Evolutionary conservation across 2,113 vertebrate genomes (phyloP), one percentile per base, ranked within the genome.

Genomic region (Oncorhynchus tshawytscha): DNA sequence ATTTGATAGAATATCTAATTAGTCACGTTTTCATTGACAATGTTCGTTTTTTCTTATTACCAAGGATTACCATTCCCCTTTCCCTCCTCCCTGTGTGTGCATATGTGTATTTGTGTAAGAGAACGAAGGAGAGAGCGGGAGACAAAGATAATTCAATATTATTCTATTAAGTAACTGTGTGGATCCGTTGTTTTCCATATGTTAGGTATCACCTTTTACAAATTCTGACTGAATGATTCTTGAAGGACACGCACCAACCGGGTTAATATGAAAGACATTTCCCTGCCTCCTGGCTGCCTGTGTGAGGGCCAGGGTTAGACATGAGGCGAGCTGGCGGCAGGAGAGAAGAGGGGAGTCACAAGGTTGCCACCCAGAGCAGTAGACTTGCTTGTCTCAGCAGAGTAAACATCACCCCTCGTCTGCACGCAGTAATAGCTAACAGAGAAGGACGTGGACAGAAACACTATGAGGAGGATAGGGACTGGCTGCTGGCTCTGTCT

Each of bases 331-430:
- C 86, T 91, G 90, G 92, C 91, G 91, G 89, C 86, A 82, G 84
- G 59, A 91, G 89, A 86, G 88, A 74, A 90, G 87, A 88, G 87
- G 86, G 79, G 78, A 90, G 91, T 89, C 89, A 90, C 89, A 90
- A 90, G 91, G 90, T 92, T 91, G 91, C 88, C 90, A 89, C 91
- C 89, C 86, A 87, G 90, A 87, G 90, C 89, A 87, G 87, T 89
- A 87, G 90, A 91, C 89, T 92, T 91, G 91, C 91, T 91, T 92
- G 92, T 92, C 87, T 92, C 90, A 93, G 92, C 91, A 92, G 89
- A 91, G 91, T 88, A 90, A 93, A 93, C 90, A 92, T 91, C 88
- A 88, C 79, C 88, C 86, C 85, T 90, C 78, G 87, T 93, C 91
- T 91, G 88, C 88, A 90, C 88, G 88, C 89, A 88, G 91, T 92